phyloP scores from a whole-genome alignment of 2,888 invertebrate genomes.

The Polylopha cassiicola region DNA sequence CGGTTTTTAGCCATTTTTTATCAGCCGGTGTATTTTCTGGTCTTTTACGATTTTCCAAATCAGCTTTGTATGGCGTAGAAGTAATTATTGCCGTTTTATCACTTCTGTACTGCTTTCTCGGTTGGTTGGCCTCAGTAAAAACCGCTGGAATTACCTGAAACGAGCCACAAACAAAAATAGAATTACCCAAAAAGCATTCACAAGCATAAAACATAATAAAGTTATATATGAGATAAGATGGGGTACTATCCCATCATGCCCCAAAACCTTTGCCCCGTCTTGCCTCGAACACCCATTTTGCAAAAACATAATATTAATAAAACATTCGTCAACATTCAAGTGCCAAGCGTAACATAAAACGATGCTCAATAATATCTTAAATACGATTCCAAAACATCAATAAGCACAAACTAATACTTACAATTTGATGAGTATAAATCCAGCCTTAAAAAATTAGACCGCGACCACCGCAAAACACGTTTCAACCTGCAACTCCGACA shows the following conservation, averaged over 20 bases:
- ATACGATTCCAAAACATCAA: background rate
- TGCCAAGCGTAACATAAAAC: background rate
- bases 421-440: background rate
- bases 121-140: too few relatives aligned
- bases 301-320: background rate
- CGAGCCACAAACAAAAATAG: too few relatives aligned
- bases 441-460: background rate
- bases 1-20: background rate
- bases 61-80: too few relatives aligned
- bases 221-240: background rate
- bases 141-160: too few relatives aligned
- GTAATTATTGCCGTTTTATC: too few relatives aligned
- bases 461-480: background rate
- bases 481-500: too few relatives aligned
- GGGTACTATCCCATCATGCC: background rate
- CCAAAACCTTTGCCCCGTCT: background rate
- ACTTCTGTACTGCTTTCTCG: too few relatives aligned
- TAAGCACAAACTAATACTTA: constrained; percentile 2
- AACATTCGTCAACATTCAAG: background rate
- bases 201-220: too few relatives aligned
- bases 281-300: background rate
- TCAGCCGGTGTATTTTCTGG: background rate
- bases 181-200: too few relatives aligned
- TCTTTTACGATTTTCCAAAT: too few relatives aligned
- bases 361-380: constrained; percentile 1